Evolutionary conservation across 1,140 invertebrate genomes (phyloP).

Genomic region (Copidosoma floridanum): DNA sequence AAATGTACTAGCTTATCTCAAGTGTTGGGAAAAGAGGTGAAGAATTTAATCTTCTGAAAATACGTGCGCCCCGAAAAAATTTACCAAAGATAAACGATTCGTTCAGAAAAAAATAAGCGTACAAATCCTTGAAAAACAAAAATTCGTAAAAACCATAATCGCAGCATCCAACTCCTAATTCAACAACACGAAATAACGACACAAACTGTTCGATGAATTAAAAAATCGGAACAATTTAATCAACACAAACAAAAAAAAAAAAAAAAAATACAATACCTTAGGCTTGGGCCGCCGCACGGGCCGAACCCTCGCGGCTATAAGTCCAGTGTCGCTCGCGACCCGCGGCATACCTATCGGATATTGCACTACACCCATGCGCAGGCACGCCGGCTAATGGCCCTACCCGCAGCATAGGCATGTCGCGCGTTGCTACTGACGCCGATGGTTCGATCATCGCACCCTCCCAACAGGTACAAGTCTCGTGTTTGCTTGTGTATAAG

Average conservation of each 20-base stretch:
- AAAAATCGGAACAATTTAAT: background rate
- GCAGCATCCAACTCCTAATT: too few species aligned
- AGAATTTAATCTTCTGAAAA: too few species aligned
- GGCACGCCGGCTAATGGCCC: constrained; percentile 31
- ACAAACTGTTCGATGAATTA: too few species aligned
- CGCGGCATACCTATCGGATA: constrained; percentile 46
- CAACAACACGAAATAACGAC: too few species aligned
- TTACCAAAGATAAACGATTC: too few species aligned
- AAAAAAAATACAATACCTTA: constrained; percentile 39
- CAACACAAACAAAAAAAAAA: background rate
- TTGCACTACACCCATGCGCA: constrained; percentile 29
- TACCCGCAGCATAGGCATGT: constrained; percentile 26
- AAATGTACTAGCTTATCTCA: too few species aligned
- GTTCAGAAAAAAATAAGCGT: too few species aligned
- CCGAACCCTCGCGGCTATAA: constrained; percentile 46
- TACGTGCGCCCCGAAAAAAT: too few species aligned
- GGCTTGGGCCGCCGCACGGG: constrained; percentile 42
- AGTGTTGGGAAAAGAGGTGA: too few species aligned
- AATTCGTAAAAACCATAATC: too few species aligned
- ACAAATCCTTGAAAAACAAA: too few species aligned
- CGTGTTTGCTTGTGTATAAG: background rate
- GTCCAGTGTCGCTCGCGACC: constrained; percentile 47
- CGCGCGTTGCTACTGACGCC: constrained; percentile 38
- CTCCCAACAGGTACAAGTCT: too few species aligned
- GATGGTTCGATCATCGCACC: constrained; percentile 40